A percentile compares a stretch with the other conserved stretches of the same genome.
Evolutionary conservation across 1,140 invertebrate species (phyloP).

Genomic region (Pseudomyrmex pallidus): DNA sequence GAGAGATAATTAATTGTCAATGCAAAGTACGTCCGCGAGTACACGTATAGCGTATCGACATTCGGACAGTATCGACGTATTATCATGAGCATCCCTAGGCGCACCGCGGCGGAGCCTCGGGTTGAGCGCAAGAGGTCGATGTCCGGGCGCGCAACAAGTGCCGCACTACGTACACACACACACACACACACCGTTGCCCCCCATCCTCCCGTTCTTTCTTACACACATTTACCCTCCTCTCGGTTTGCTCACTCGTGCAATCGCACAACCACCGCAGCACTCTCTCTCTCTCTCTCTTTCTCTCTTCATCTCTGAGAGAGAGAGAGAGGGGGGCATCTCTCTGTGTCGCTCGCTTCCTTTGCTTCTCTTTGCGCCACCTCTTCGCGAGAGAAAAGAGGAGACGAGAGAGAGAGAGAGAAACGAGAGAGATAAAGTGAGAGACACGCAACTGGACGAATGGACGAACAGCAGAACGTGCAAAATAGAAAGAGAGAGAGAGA

Average conservation of each 20-base stretch:
- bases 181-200: slow-evolving; percentile 48
- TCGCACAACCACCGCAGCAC: slow-evolving; percentile 25
- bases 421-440: slow-evolving; percentile 54
- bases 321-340: slow-evolving; percentile 34
- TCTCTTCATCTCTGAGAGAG: neutral
- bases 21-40: neutral
- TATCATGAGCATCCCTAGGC: slow-evolving; percentile 45
- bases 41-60: neutral
- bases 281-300: slow-evolving; percentile 15
- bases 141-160: slow-evolving; percentile 84
- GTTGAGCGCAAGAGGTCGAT: slow-evolving; percentile 81
- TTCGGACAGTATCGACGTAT: slow-evolving; percentile 1
- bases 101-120: slow-evolving; percentile 61
- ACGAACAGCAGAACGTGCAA: neutral
- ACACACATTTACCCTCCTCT: slow-evolving; percentile 42
- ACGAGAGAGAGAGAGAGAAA: slow-evolving; percentile 25
- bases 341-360: slow-evolving; percentile 23
- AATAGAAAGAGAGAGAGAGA: neutral
- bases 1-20: neutral
- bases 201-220: slow-evolving; percentile 33
- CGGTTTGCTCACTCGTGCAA: slow-evolving; percentile 54
- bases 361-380: slow-evolving; percentile 36
- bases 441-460: neutral
- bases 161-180: slow-evolving; percentile 77
- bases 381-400: slow-evolving; percentile 1